Percentiles rank a stretch among this genome's conserved stretches.
These are phyloP conservation scores for Monomorium pharaonis DNA, from an alignment of 1,140 invertebrate species.

Conservation along the genomic window DNA sequence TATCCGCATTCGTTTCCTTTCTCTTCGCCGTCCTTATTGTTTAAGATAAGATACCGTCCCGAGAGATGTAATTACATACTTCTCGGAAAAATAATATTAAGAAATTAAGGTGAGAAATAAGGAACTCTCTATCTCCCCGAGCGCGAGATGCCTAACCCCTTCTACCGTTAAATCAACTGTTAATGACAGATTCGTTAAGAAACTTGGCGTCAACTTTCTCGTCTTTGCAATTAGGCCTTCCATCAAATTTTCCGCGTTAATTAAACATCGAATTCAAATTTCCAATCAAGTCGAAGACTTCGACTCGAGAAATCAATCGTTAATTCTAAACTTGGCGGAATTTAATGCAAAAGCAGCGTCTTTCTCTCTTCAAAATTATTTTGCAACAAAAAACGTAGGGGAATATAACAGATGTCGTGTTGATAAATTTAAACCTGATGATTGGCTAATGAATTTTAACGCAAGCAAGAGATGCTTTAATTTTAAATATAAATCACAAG, in stretches of 20 bases:
- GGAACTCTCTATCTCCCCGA: not conserved
- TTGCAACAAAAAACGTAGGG: not conserved
- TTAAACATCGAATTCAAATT: slow-evolving; percentile 45
- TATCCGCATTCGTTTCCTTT: not conserved
- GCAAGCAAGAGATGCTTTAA: not conserved
- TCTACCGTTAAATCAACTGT: slow-evolving; percentile 15
- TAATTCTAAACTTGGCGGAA: not conserved
- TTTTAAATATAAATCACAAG: not conserved
- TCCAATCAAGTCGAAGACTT: not conserved
- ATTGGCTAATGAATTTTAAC: too few species aligned
- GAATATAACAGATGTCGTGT: not conserved
- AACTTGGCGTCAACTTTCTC: not conserved
- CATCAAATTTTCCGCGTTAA: slow-evolving; percentile 33
- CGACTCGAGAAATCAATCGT: not conserved
- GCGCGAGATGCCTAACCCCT: not conserved
- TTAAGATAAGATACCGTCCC: not conserved
- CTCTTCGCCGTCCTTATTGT: not conserved
- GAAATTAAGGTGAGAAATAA: not conserved
- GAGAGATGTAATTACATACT: not conserved
- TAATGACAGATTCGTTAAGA: slow-evolving; percentile 37
- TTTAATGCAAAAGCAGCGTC: not conserved
- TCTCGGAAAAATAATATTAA: not conserved
- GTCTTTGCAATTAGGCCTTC: slow-evolving; percentile 23
- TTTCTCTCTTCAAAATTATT: not conserved
- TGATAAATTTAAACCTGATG: too few species aligned